A percentile compares a stretch with the other conserved stretches of the same genome.
These are phyloP conservation scores for Troides oblongomaculatus DNA, from an alignment of 2,888 invertebrate genomes.

Conservation along the genomic window DNA sequence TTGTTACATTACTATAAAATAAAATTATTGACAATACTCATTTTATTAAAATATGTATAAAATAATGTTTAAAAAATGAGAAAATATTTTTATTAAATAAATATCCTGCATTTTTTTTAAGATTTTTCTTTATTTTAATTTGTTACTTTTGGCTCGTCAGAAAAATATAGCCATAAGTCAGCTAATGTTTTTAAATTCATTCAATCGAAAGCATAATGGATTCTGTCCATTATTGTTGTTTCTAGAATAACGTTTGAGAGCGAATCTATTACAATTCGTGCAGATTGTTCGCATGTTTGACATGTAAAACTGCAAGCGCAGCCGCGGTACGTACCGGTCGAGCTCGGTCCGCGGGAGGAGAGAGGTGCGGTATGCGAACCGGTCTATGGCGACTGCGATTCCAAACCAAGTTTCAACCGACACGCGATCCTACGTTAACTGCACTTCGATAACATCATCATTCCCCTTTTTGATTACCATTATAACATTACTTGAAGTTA, in stretches of 20 bases:
- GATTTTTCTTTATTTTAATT: too few relatives aligned
- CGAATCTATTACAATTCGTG: not conserved
- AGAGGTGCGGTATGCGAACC: constrained; percentile 6
- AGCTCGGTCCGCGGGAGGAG: not conserved
- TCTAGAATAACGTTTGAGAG: not conserved
- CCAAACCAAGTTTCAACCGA: constrained; percentile 9
- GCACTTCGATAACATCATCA: constrained; percentile 6
- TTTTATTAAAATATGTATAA: too few relatives aligned
- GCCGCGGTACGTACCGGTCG: not conserved
- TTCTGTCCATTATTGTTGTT: not conserved
- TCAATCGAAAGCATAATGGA: not conserved
- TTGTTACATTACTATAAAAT: not conserved
- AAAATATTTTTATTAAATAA: not conserved
- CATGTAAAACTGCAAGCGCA: not conserved
- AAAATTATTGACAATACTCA: not conserved
- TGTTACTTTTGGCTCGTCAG: too few relatives aligned
- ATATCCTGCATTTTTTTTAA: too few relatives aligned
- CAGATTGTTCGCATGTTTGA: not conserved
- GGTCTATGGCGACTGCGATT: constrained; percentile 10
- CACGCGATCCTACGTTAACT: constrained; percentile 13
- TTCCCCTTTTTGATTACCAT: not conserved
- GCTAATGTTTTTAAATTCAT: too few relatives aligned
- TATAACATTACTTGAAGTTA: not conserved
- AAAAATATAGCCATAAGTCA: too few relatives aligned
- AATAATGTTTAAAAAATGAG: not conserved